A percentile compares a stretch with the other conserved stretches of the same genome.
These are phyloP conservation scores for Cynopterus sphinx DNA, from an alignment of 2,797 vertebrate genomes.

Conservation along the genomic window DNA sequence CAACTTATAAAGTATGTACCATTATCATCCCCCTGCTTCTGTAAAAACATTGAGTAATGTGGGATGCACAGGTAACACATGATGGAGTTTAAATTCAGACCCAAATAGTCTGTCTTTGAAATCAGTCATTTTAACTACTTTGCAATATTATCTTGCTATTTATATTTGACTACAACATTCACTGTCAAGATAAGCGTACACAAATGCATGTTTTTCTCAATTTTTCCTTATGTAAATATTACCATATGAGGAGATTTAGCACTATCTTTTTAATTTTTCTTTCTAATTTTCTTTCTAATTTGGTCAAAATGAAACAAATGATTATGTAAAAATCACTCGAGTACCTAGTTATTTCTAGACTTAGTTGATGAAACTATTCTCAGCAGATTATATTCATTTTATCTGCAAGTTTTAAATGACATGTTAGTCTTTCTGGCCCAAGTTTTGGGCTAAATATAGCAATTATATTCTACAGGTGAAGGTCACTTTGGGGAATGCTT, in stretches of 20 bases:
- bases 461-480: constrained; percentile 53
- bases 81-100: background rate
- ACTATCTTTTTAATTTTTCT: constrained; percentile 4
- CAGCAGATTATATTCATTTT: constrained; percentile 59
- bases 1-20: background rate
- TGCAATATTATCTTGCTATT: background rate
- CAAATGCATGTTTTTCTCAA: background rate
- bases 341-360: constrained; percentile 63
- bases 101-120: background rate
- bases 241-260: background rate
- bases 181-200: background rate
- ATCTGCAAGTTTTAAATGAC: constrained; percentile 62
- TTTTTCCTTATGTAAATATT: constrained; percentile 14
- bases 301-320: constrained; percentile 53
- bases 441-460: constrained; percentile 55
- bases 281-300: constrained; percentile 42
- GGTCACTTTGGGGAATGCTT: background rate
- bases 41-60: background rate
- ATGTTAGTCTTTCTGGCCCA: constrained; percentile 44
- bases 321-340: constrained; percentile 36
- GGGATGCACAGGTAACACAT: background rate
- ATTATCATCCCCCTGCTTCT: background rate
- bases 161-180: background rate
- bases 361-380: constrained; percentile 63
- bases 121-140: background rate